Evolutionary conservation across 1,140 invertebrate species (phyloP), one percentile per base, ranked within the genome.

Genomic region (Araneus ventricosus): DNA sequence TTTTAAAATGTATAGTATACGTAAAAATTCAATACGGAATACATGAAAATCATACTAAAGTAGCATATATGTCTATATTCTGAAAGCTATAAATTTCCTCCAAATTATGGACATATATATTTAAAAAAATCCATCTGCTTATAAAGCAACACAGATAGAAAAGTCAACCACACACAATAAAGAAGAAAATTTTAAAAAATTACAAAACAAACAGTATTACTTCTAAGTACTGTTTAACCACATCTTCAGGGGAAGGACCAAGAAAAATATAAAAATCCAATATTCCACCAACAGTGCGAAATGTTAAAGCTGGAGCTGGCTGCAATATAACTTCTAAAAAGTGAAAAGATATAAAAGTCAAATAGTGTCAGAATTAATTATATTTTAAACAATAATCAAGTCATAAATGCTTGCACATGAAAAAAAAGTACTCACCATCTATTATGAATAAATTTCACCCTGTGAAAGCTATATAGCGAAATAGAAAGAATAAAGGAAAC

Each of bases 281-380:
- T 20, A 97, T 96, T 8, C 97, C 97, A 7, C 97, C 98, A 79
- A 97, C 97, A 0, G 97, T 95, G 93, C 97, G 95, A 94, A 97
- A 98, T 0, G 97, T 98, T 63, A 98, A 96, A 0, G 97, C 97
- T 8, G 97, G 97, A 2, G 96, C 96, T n/a, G 97, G 97, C 95
- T 98, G 97, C 0, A 98, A 95, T 57, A 97, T 96, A 37, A 98
- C 96, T 95, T 98, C 97, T 93, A 30, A 52, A 88, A 57, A 85
- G 14, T 1, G 34, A 34, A 41, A 22, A 39, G 7, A 34, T 4
- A 14, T 52, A 10, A 22, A 80, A 3, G 45, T 52, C 45, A 52
- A 2, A 52, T 1, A 52, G 14, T 8, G 45, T 17, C 1, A 14
- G 34, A 52, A 2, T 52, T 52, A 52, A 52, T 14, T 14, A 52